These are phyloP conservation scores for Zelleria hepariella DNA, from an alignment of 2,888 invertebrate species.

Conservation along the genomic window DNA sequence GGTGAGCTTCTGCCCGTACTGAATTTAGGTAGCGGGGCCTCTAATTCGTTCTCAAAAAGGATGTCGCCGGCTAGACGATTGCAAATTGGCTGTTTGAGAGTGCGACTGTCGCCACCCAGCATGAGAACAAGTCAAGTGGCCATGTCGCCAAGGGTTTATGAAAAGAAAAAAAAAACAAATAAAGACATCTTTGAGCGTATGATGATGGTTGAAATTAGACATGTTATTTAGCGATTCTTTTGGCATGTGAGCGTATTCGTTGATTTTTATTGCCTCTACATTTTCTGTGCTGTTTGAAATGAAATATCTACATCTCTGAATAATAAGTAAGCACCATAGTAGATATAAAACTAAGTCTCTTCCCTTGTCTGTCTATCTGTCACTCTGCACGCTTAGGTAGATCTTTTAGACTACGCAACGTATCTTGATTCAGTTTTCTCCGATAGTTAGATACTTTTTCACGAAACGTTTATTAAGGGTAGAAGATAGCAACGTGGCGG, in stretches of 20 bases:
- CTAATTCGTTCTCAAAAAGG: conserved; percentile 23
- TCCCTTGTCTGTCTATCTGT: too few species aligned
- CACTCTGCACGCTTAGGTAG: too few species aligned
- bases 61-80: conserved; percentile 49
- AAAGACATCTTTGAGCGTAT: conserved; percentile 17
- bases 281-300: too few species aligned
- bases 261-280: too few species aligned
- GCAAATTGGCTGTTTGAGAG: conserved; percentile 64
- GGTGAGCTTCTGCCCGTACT: too few species aligned
- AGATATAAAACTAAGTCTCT: too few species aligned
- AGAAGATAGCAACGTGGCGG: too few species aligned
- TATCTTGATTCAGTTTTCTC: neutral
- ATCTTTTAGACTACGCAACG: neutral
- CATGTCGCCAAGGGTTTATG: conserved; percentile 33
- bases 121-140: conserved; percentile 56
- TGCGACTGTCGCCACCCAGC: conserved; percentile 63
- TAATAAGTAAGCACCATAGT: too few species aligned
- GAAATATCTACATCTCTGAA: too few species aligned
- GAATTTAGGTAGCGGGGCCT: too few species aligned
- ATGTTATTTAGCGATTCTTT: neutral
- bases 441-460: neutral
- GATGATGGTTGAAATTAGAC: too few species aligned
- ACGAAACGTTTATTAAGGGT: too few species aligned
- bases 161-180: conserved; percentile 32
- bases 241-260: neutral